A percentile compares a stretch with the other conserved stretches of the same genome.
These are phyloP conservation scores for Eutolmus rufibarbis DNA, from an alignment of 2,888 invertebrate species.

Conservation along the genomic window DNA sequence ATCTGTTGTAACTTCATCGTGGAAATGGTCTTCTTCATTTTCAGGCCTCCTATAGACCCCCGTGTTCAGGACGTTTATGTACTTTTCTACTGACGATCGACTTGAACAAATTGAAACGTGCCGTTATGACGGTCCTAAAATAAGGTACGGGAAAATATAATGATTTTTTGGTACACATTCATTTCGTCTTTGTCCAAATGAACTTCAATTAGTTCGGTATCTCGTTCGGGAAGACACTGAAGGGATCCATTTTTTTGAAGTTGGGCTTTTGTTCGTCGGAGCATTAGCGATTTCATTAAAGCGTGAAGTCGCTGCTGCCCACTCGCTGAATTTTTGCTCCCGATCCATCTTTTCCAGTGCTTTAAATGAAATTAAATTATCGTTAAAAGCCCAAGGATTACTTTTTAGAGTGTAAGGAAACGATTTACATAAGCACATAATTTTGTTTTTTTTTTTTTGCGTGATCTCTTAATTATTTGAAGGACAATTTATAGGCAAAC, in stretches of 20 bases:
- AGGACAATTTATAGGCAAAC: conserved; percentile 47
- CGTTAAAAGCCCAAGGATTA: too few species aligned
- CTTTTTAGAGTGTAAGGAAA: too few species aligned
- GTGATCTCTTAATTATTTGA: too few species aligned
- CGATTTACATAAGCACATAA: too few species aligned
- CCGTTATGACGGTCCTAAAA: too few species aligned
- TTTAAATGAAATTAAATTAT: conserved; percentile 52
- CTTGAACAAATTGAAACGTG: too few species aligned
- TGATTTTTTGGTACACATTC: conserved; percentile 77
- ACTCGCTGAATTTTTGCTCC: conserved; percentile 75
- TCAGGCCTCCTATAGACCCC: too few species aligned
- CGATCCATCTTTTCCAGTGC: conserved; percentile 94
- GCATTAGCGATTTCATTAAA: conserved; percentile 82
- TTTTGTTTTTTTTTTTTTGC: too few species aligned
- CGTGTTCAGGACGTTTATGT: too few species aligned
- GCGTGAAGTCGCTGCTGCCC: conserved; percentile 84
- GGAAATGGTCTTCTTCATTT: too few species aligned
- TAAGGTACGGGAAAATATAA: conserved; percentile 76
- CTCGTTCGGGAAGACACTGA: conserved; percentile 69
- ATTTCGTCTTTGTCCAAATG: conserved; percentile 73
- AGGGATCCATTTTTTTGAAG: conserved; percentile 72
- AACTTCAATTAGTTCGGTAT: conserved; percentile 68
- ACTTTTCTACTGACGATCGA: too few species aligned
- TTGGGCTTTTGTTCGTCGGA: conserved; percentile 88
- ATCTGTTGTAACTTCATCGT: too few species aligned